Percentiles rank a stretch among this genome's conserved stretches.
These are phyloP conservation scores for Aplysia californica DNA, from an alignment of 1,140 invertebrate species.

Conservation along the genomic window DNA sequence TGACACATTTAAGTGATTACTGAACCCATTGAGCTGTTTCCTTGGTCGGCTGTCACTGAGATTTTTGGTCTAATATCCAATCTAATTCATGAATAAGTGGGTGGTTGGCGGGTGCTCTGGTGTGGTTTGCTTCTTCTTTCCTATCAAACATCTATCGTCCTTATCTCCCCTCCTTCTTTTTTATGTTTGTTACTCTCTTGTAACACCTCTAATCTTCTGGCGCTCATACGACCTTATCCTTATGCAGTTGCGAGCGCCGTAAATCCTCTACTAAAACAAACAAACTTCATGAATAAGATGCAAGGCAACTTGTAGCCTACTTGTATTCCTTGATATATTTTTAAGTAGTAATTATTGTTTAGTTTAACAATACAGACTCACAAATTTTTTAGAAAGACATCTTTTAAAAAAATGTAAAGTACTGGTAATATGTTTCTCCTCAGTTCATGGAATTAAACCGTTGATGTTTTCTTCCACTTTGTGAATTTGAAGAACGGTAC, in stretches of 20 bases:
- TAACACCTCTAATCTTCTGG: no score
- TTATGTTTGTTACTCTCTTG: no score
- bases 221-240: no score
- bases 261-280: no score
- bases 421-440: background rate
- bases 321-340: no score
- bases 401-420: background rate
- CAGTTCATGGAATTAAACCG: background rate
- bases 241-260: no score
- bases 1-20: background rate
- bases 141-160: no score
- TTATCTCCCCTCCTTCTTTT: no score
- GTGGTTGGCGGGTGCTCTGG: no score
- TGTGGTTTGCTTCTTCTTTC: no score
- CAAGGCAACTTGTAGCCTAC: background rate
- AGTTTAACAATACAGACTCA: background rate
- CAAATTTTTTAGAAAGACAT: background rate
- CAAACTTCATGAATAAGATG: background rate
- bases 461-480: background rate
- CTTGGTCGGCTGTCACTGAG: background rate
- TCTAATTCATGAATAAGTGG: background rate
- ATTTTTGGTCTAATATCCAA: background rate
- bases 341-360: background rate
- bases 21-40: background rate
- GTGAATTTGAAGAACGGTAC: background rate